Base-by-base conservation (phyloP, 2,113 vertebrate genomes). In the Psilopsiagon aymara region DNA sequence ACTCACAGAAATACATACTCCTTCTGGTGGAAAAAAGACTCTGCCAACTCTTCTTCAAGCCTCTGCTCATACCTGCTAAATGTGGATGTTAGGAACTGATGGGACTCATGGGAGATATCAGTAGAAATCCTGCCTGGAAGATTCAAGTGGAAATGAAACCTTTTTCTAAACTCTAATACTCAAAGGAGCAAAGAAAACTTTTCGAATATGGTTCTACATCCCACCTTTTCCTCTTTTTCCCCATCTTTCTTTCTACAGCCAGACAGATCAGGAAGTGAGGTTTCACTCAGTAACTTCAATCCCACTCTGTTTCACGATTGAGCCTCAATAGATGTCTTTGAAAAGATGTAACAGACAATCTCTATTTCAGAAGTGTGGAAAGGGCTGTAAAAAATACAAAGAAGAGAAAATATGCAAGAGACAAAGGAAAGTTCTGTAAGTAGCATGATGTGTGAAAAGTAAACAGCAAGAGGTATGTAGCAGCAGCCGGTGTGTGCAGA, bases 61-160 rank as follows among this genome's bases (percentile, higher is more conserved):
- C 66, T 85, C 83, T 62, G 39, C 80, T 95, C 71, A 52, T 86
- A 81, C 57, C 86, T 94, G 83, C 94, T 95, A 75, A 77, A 89
- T 95, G 86, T 92, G 91, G 77, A 91, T 69, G 57, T 71, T 60
- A 92, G 66, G 39, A 96, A 78, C 31, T 83, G 81, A 93, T 23
- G 83, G 86, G 52, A 20, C 88, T 94, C 66, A 20, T 1, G 88
- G 79, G 95, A 92, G 28, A 51, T 31, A 11, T 97, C 66, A 84
- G 47, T 29, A 64, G 49, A 88, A 95, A 84, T 66, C 35, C 64
- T 92, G 51, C 86, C 88, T 96, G 91, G 62, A 95, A 93, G 70
- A 75, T 90, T 68, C 49, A 84, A 96, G 35, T 84, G 90, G 73
- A 95, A 96, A 95, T 49, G 86, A 51, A 88, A 93, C 67, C 18